Evolutionary conservation across 1,140 invertebrate genomes (phyloP).

Genomic region (Drusus annulatus): DNA sequence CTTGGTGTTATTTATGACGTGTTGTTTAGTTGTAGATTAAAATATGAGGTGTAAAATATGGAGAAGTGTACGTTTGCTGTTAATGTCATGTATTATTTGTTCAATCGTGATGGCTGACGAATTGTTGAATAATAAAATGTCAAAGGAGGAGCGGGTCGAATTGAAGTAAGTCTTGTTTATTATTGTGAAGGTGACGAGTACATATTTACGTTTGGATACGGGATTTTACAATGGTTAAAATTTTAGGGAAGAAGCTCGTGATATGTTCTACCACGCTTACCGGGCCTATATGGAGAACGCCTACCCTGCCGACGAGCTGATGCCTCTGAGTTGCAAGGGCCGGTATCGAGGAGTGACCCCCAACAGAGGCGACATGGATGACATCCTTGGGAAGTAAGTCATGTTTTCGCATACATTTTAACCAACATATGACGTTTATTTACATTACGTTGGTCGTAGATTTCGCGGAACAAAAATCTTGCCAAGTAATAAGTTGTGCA

Average conservation of each 20-base stretch:
- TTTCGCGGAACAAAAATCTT: no score
- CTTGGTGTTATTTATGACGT: conserved; percentile 28
- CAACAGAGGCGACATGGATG: conserved; percentile 95
- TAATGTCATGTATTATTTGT: neutral
- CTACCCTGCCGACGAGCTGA: conserved; percentile 98
- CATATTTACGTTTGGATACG: neutral
- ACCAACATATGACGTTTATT: neutral
- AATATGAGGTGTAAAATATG: conserved; percentile 35
- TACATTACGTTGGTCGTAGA: neutral
- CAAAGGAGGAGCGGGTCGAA: conserved; percentile 29
- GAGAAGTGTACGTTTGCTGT: conserved; percentile 17
- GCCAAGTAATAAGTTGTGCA: no score
- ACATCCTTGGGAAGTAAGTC: conserved; percentile 95
- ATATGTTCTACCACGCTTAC: conserved; percentile 99
- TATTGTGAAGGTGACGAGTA: neutral
- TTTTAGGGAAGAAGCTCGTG: conserved; percentile 86
- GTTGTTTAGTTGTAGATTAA: conserved; percentile 16
- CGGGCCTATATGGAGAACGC: conserved; percentile 97
- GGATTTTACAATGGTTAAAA: neutral
- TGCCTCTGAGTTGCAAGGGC: conserved; percentile 96
- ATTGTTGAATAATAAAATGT: conserved; percentile 16
- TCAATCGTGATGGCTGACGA: conserved; percentile 22
- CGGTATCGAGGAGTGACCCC: conserved; percentile 89
- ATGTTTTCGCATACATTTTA: no score
- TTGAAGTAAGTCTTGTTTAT: conserved; percentile 25